Base-by-base conservation (phyloP, 2,888 invertebrate genomes). In the Caenorhabditis plicata region DNA sequence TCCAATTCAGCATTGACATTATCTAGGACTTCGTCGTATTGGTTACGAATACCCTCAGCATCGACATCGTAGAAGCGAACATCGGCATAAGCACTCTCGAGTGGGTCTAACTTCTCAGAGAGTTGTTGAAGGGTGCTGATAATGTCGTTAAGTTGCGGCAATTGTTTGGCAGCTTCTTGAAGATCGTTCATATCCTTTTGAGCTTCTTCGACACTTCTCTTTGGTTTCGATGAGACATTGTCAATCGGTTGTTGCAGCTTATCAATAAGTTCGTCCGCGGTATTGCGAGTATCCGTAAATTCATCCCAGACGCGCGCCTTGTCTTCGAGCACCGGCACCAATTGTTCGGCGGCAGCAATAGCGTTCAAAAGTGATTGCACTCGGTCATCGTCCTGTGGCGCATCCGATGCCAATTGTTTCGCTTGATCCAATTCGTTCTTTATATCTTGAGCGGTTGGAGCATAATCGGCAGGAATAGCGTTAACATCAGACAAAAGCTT, bases 11-110 rank as follows among this genome's bases (percentile, higher is more conserved):
- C 38, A 26, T 39, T 44, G 31, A 70, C 23, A 15, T 60, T 64
- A 31, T 44, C 50, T 25, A 71, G 50, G 15, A 57, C 46, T 25
- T 68, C 65, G 27, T 69, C 69, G 46, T 56, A 67, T 22, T 70
- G 65, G 22, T 62, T 50, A 29, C 63, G 53, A 32, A 56, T 54
- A 36, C 74, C 64, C 39, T 73, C 69, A 26, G 63, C 43, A 26
- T 74, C 73, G n/a, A 64, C 67, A 36, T 74, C 71, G 38, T 66
- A 47, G 56, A 72, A 71, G 29, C 71, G 66, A 29, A 72, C 70
- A 38, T 69, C 69, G n/a, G 68, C 57, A 48, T 69, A 62, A 5
- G 68, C 68, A 40, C 47, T 65, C 31, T 64, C 74, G 29, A 71
- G 58, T 35, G 73, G 73, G 36, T 71, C 45, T n/a, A 71, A 51